Evolutionary conservation across 2,797 vertebrate species (phyloP).

Genomic region (Momotus momota): DNA sequence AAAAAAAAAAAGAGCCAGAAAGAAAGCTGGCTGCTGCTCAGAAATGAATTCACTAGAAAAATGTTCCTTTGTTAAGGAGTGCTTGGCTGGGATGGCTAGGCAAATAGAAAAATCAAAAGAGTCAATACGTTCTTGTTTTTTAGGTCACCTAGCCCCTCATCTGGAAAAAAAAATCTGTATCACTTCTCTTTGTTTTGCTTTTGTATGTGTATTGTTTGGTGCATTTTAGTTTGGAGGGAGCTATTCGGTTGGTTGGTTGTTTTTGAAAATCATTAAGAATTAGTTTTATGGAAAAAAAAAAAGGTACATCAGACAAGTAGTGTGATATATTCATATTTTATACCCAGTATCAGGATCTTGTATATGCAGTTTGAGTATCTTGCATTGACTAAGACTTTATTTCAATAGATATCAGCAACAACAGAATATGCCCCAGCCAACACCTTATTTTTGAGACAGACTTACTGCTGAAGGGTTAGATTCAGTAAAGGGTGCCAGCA

Average conservation of each 20-base stretch:
- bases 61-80: not conserved
- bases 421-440: not conserved
- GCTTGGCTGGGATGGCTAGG: not conserved
- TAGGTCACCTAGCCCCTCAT: not conserved
- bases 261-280: not conserved
- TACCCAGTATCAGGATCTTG: not conserved
- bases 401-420: not conserved
- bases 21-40: not conserved
- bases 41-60: not conserved
- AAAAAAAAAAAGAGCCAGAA: not conserved
- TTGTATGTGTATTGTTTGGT: not conserved
- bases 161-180: not conserved
- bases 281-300: not conserved
- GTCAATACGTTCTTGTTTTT: not conserved
- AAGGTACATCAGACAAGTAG: not conserved
- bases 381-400: not conserved
- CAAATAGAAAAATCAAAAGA: not conserved
- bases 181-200: not conserved
- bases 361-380: not conserved
- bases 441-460: not conserved
- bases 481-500: fast-evolving
- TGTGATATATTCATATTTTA: not conserved
- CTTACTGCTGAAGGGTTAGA: not conserved
- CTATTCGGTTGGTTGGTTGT: not conserved
- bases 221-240: not conserved